Evolutionary conservation across 1,140 invertebrate species (phyloP).

Genomic region (Lanistes nyassanus): DNA sequence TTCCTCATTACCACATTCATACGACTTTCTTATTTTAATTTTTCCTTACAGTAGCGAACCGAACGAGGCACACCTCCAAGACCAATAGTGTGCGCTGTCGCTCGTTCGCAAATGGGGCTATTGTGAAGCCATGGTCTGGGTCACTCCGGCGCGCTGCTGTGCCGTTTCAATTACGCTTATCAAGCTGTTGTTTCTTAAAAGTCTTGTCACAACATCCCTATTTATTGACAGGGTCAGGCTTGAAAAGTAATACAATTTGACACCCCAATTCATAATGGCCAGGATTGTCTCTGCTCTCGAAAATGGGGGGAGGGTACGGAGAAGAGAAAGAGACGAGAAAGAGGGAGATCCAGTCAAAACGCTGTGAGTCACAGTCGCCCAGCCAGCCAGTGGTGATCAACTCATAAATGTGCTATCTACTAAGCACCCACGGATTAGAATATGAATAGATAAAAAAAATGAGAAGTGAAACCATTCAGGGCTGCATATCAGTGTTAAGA

Average conservation of each 20-base stretch:
- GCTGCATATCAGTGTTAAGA: constrained; percentile 47
- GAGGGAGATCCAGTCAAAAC: constrained; percentile 18
- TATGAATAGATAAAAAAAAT: constrained; percentile 61
- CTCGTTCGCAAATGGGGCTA: constrained; percentile 37
- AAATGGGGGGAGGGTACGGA: background rate
- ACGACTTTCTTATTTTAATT: constrained; percentile 50
- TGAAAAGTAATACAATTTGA: constrained; percentile 35
- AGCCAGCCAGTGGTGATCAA: constrained; percentile 40
- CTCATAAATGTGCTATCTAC: constrained; percentile 58
- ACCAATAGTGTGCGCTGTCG: constrained; percentile 43
- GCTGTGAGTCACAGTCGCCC: constrained; percentile 25
- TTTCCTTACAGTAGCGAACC: constrained; percentile 35
- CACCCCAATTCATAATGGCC: constrained; percentile 36
- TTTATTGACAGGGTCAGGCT: constrained; percentile 36
- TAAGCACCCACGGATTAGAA: constrained; percentile 52
- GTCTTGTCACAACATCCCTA: constrained; percentile 36
- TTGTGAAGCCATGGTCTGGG: constrained; percentile 38
- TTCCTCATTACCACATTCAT: constrained; percentile 38
- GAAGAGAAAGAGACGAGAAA: constrained; percentile 14
- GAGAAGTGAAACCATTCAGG: constrained; percentile 46
- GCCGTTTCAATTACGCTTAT: constrained; percentile 43
- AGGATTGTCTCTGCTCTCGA: constrained; percentile 36
- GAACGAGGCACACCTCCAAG: constrained; percentile 46
- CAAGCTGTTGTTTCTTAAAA: constrained; percentile 43
- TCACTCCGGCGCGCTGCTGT: constrained; percentile 13